phyloP scores from a whole-genome alignment of 2,888 invertebrate genomes.

The Caenorhabditis becei region DNA sequence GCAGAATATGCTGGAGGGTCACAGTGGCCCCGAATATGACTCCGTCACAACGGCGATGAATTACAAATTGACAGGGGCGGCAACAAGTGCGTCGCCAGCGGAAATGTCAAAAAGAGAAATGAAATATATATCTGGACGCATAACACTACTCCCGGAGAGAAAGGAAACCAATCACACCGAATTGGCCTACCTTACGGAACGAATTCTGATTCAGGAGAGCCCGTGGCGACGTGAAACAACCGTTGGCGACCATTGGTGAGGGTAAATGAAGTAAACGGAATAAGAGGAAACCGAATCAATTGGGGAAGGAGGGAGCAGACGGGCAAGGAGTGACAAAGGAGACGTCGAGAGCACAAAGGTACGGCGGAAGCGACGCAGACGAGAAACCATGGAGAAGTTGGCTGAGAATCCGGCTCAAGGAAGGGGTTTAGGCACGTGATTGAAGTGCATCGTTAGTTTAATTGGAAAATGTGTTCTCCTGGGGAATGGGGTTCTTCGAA shows the following conservation, averaged over 20 bases:
- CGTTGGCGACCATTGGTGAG: slow-evolving; percentile 49
- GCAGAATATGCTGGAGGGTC: not conserved
- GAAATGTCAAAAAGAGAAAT: slow-evolving; percentile 11
- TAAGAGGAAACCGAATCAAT: slow-evolving; percentile 40
- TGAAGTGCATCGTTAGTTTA: slow-evolving; percentile 4
- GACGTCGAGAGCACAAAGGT: slow-evolving; percentile 35
- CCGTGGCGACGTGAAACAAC: slow-evolving; percentile 57
- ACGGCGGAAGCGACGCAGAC: slow-evolving; percentile 32
- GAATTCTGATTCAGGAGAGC: slow-evolving; percentile 47
- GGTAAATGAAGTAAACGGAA: not conserved
- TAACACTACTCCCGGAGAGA: too few relatives aligned
- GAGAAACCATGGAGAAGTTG: slow-evolving; percentile 32
- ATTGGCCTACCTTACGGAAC: slow-evolving; percentile 46
- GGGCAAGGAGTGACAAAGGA: slow-evolving; percentile 29
- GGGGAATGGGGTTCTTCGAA: not conserved
- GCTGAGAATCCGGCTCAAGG: slow-evolving; percentile 16
- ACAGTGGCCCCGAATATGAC: slow-evolving; percentile 38
- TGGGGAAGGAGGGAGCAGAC: slow-evolving; percentile 22
- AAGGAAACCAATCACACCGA: slow-evolving; percentile 16
- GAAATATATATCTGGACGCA: slow-evolving; percentile 5
- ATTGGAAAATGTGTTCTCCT: slow-evolving; percentile 20
- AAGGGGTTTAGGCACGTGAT: not conserved
- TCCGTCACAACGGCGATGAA: slow-evolving; percentile 51
- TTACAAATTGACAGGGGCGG: slow-evolving; percentile 50
- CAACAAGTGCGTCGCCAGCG: slow-evolving; percentile 13